Evolutionary conservation across 2,113 vertebrate genomes (phyloP).

Genomic region (Forbesichthys papilliferus): DNA sequence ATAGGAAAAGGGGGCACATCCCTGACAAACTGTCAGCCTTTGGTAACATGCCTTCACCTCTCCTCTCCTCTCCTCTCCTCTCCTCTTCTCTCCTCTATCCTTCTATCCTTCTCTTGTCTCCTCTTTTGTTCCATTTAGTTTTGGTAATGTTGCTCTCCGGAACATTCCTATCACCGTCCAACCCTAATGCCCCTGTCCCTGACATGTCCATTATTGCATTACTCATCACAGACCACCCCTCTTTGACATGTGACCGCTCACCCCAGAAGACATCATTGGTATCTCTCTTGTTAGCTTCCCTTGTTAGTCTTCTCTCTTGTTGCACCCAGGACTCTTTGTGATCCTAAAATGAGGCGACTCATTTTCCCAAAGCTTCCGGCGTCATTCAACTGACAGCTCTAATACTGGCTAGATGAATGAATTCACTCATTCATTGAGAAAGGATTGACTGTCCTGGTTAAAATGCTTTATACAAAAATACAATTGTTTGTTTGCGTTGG

Average conservation of each 20-base stretch:
- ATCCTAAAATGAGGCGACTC: background rate
- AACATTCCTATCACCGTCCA: background rate
- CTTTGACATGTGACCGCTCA: background rate
- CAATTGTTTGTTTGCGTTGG: no score
- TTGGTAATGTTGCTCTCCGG: background rate
- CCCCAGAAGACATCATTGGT: background rate
- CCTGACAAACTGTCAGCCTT: conserved; percentile 54
- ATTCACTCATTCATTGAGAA: background rate
- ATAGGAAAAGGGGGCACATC: conserved; percentile 48
- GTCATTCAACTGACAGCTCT: background rate
- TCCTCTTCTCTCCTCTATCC: background rate
- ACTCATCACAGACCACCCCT: background rate
- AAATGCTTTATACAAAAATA: no score
- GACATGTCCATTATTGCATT: background rate
- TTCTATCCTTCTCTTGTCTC: background rate
- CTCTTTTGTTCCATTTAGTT: background rate
- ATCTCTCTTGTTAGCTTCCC: background rate
- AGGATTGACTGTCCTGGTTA: no score
- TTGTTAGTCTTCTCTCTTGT: background rate
- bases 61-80: background rate
- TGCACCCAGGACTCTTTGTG: background rate
- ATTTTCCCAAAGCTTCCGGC: background rate
- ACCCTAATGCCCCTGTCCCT: background rate
- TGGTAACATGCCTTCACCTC: conserved; percentile 44
- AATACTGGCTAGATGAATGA: background rate